phyloP scores from a whole-genome alignment of 2,113 vertebrate species.

The Seriola quinqueradiata region DNA sequence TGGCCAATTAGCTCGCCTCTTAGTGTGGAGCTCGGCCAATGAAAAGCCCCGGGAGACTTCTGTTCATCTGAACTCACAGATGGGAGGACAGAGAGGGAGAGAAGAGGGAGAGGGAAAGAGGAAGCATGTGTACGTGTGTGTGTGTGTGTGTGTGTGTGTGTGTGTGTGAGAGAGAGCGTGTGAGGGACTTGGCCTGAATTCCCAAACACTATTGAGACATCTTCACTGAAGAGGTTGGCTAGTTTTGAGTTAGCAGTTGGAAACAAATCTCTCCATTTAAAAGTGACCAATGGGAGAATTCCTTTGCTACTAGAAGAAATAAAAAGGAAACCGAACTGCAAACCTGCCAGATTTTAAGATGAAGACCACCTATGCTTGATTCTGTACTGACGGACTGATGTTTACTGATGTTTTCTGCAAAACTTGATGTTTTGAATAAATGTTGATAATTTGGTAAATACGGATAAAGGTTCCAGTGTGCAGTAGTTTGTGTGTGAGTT shows the following conservation, averaged over 20 bases:
- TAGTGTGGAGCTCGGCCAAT: constrained; percentile 78
- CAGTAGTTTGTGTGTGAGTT: neutral
- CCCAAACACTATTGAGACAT: constrained; percentile 74
- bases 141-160: constrained; percentile 42
- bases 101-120: constrained; percentile 10
- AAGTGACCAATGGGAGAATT: constrained; percentile 40
- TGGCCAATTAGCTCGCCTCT: constrained; percentile 83
- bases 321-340: constrained; percentile 21
- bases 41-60: constrained; percentile 77
- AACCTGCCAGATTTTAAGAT: constrained; percentile 18
- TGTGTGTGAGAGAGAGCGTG: constrained; percentile 35
- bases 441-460: neutral
- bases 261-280: constrained; percentile 64
- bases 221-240: constrained; percentile 76
- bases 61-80: constrained; percentile 83
- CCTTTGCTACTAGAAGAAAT: neutral
- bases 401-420: neutral
- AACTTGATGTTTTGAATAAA: neutral
- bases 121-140: constrained; percentile 1
- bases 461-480: too few relatives aligned
- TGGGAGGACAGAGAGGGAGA: constrained; percentile 74
- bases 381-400: neutral
- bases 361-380: neutral
- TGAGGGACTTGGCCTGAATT: constrained; percentile 70
- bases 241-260: constrained; percentile 66